Evolutionary conservation across 1,140 invertebrate species (phyloP), one percentile per base, ranked within the genome.

Genomic region (Zaprionus inermis): DNA sequence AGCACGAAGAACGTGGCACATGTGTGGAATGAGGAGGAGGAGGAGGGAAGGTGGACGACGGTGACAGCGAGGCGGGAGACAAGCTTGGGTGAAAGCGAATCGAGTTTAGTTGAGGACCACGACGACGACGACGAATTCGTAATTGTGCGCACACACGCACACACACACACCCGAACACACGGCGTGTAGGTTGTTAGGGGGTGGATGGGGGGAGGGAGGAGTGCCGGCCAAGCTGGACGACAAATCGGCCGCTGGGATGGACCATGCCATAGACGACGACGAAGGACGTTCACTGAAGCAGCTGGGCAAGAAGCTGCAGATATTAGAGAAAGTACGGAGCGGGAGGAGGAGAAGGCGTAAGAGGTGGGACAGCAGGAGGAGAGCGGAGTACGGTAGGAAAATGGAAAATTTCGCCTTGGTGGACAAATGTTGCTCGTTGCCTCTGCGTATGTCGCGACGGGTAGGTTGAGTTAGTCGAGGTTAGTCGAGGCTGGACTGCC

Each of bases 331-430:
- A 89, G 77, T 84, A 72, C 83, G 72, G 72, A 68, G 57, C 38
- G 20, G 36, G n/a, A n/a, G 14, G 36, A 38, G 6, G 14, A 14
- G 38, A n/a, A n/a, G n/a, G n/a, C n/a, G n/a, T n/a, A n/a, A n/a
- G 5, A 41, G n/a, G 36, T 12, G 5, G 14, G 12, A 10, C 2
- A 36, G 12, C 11, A 3, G 12, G 34, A 36, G 38, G 5, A 6
- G n/a, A 16, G 36, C 0, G 55, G 32, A 68, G 44, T 34, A 60
- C 30, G 30, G 78, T 81, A 79, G 70, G 83, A 88, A 88, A 88
- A 89, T 88, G 74, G 84, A 88, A 88, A 88, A 88, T 86, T 85
- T 86, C 75, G 83, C 76, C 76, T 88, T 79, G 67, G 72, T 77
- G 82, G 83, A 88, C 83, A 88, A 83, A 82, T 76, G 83, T 73